Evolutionary conservation across 2,113 vertebrate species (phyloP).

Genomic region (Actenoides hombroni): DNA sequence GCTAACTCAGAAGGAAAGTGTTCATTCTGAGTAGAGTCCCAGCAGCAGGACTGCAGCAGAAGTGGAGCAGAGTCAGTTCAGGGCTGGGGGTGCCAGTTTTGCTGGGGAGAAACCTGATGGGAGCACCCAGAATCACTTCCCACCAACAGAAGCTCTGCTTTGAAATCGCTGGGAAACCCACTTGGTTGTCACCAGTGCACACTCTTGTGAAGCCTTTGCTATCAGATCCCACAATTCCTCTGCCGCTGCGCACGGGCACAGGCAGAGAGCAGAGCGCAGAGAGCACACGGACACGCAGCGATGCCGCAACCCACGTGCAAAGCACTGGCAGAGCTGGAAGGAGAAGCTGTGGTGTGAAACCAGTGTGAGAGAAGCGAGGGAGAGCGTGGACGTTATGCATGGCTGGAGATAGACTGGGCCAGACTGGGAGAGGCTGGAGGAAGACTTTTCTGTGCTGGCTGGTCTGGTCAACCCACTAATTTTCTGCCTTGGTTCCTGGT

Average conservation of each 20-base stretch:
- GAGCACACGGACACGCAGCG: accelerated
- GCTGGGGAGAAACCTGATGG: neutral
- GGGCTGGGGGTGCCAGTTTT: neutral
- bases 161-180: neutral
- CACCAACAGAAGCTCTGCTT: neutral
- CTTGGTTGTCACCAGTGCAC: accelerated
- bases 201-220: neutral
- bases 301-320: neutral
- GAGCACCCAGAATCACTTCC: neutral
- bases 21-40: neutral
- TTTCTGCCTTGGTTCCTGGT: neutral
- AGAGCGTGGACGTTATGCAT: neutral
- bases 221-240: neutral
- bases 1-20: neutral
- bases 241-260: neutral
- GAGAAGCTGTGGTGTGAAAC: neutral
- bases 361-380: neutral
- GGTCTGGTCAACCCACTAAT: neutral
- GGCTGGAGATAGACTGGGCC: accelerated
- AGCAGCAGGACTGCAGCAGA: neutral
- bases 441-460: neutral
- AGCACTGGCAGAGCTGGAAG: neutral
- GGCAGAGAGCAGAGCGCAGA: neutral
- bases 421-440: neutral
- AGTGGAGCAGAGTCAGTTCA: accelerated